These are phyloP conservation scores for Drosophila tripunctata DNA, from an alignment of 2,888 invertebrate genomes.

Conservation along the genomic window DNA sequence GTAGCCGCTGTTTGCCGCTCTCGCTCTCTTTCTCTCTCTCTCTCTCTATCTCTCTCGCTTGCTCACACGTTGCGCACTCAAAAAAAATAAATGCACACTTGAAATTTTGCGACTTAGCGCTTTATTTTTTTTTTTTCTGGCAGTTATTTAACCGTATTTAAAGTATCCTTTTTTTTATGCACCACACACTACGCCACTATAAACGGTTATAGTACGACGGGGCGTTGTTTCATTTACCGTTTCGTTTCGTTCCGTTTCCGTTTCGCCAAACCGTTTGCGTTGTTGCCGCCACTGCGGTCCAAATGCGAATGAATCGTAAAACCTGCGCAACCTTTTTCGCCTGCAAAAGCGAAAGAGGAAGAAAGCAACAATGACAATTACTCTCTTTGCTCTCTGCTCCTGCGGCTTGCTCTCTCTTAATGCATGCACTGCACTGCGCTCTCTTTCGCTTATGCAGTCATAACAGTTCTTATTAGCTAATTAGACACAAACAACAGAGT, in stretches of 20 bases:
- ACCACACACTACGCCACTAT: constrained; percentile 43
- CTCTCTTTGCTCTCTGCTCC: not conserved
- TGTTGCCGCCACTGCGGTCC: constrained; percentile 63
- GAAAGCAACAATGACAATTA: constrained; percentile 20
- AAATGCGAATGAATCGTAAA: constrained; percentile 62
- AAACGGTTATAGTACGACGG: constrained; percentile 41
- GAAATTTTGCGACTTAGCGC: too few relatives aligned
- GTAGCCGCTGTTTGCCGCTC: constrained; percentile 41
- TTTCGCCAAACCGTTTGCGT: constrained; percentile 61
- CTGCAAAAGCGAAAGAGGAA: constrained; percentile 21
- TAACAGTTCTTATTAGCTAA: constrained; percentile 26
- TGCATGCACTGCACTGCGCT: not conserved
- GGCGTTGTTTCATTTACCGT: constrained; percentile 75
- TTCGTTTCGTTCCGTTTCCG: constrained; percentile 66
- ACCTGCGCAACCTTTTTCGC: constrained; percentile 57
- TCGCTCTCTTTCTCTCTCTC: too few relatives aligned
- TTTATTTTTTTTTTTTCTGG: constrained; percentile 14
- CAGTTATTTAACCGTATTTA: constrained; percentile 15
- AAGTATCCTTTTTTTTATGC: not conserved
- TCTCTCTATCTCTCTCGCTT: too few relatives aligned
- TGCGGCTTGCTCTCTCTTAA: not conserved
- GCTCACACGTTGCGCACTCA: constrained; percentile 7
- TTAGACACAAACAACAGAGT: not conserved
- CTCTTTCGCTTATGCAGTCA: not conserved
- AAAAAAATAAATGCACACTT: not conserved